These are phyloP conservation scores for Laupala kohalensis DNA, from an alignment of 1,140 invertebrate species.

Conservation along the genomic window DNA sequence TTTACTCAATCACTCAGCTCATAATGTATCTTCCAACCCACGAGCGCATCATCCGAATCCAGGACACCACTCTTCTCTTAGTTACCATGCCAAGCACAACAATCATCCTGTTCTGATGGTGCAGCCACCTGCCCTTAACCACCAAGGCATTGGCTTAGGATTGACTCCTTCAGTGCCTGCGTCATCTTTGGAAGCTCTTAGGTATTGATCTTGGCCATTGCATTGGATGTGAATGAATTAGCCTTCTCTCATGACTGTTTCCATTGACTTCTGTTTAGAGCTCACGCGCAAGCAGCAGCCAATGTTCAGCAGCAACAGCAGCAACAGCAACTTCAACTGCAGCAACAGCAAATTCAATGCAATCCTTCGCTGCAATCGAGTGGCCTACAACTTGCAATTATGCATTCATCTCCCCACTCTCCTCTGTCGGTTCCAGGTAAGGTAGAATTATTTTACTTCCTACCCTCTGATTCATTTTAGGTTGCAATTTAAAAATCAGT, in stretches of 20 bases:
- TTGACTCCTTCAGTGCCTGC: slow-evolving; percentile 9
- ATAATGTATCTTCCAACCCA: background rate
- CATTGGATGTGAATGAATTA: too few species aligned
- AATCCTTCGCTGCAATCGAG: slow-evolving; percentile 24
- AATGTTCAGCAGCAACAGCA: slow-evolving; percentile 27
- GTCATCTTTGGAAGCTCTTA: slow-evolving; percentile 9
- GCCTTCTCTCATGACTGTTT: background rate
- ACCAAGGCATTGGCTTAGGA: slow-evolving; percentile 9
- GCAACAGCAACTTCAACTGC: slow-evolving; percentile 19
- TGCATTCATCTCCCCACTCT: slow-evolving; percentile 25
- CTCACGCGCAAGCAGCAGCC: slow-evolving; percentile 43
- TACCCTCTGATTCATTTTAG: too few species aligned
- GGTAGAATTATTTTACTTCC: too few species aligned
- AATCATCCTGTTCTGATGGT: slow-evolving; percentile 9
- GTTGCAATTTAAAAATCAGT: too few species aligned
- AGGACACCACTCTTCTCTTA: slow-evolving; percentile 25
- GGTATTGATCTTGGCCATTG: background rate
- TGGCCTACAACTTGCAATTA: background rate
- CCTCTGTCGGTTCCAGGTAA: slow-evolving; percentile 31
- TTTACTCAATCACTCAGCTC: background rate
- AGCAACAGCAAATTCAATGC: slow-evolving; percentile 28
- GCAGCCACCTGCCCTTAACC: slow-evolving; percentile 6
- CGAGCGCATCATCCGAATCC: background rate
- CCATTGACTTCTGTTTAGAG: slow-evolving; percentile 21
- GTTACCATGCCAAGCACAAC: slow-evolving; percentile 21